Evolutionary conservation across 2,888 invertebrate species (phyloP).

Genomic region (Blastobasis adustella): DNA sequence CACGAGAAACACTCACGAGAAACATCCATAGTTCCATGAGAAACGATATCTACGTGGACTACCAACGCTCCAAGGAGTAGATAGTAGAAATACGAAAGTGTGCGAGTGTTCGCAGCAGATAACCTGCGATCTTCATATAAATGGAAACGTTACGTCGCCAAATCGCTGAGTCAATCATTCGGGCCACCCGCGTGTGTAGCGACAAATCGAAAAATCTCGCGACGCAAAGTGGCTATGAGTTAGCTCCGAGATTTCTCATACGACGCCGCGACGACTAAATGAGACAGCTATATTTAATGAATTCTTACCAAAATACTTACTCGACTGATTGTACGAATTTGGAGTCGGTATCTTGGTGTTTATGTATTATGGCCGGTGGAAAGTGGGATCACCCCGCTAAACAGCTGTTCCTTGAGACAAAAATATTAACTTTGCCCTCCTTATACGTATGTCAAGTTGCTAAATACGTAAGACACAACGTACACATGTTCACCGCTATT

Average conservation of each 20-base stretch:
- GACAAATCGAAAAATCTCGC: slow-evolving; percentile 58
- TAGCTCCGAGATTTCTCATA: slow-evolving; percentile 9
- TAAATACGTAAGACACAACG: too few species aligned
- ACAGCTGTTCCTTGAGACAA: background rate
- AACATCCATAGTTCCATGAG: too few species aligned
- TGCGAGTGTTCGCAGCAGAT: slow-evolving; percentile 24
- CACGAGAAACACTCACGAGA: too few species aligned
- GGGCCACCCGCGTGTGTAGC: slow-evolving; percentile 52
- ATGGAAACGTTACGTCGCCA: slow-evolving; percentile 51
- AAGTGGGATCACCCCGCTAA: background rate
- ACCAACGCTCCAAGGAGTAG: too few species aligned
- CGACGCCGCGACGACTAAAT: background rate
- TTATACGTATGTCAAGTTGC: too few species aligned
- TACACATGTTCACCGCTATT: too few species aligned
- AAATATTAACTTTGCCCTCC: too few species aligned
- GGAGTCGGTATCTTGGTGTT: background rate
- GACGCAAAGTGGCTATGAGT: slow-evolving; percentile 40
- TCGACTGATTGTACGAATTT: background rate
- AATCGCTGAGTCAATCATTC: slow-evolving; percentile 54
- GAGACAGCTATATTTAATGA: background rate
- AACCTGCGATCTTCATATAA: slow-evolving; percentile 56
- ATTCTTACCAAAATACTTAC: background rate
- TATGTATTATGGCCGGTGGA: background rate
- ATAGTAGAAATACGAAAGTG: too few species aligned
- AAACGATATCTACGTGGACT: too few species aligned